These are phyloP conservation scores for Paradoxurus hermaphroditus DNA, from an alignment of 2,113 vertebrate genomes.

Conservation along the genomic window DNA sequence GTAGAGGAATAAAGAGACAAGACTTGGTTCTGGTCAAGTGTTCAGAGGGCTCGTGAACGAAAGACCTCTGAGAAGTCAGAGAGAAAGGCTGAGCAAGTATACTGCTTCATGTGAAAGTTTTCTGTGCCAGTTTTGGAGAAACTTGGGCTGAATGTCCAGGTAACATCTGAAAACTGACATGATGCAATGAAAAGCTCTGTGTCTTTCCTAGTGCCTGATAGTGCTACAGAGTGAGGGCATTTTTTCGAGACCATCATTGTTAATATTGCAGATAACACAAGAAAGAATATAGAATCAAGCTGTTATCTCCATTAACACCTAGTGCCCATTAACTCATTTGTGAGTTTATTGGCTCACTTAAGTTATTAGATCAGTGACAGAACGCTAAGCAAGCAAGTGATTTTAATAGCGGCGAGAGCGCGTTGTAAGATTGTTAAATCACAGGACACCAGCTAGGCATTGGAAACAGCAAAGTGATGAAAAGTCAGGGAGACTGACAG, in stretches of 20 bases:
- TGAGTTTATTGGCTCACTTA: background rate
- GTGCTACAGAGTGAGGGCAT: background rate
- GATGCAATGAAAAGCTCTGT: background rate
- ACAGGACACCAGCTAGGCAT: background rate
- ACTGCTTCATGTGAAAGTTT: background rate
- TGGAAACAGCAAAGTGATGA: background rate
- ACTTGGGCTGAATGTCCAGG: background rate
- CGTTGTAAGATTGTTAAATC: background rate
- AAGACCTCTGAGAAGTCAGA: background rate
- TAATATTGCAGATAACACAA: background rate
- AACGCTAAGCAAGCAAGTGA: background rate
- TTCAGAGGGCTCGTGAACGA: background rate
- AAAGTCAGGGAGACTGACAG: background rate
- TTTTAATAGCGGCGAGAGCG: background rate
- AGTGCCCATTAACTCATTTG: background rate
- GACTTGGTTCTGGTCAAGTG: background rate
- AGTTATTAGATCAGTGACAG: background rate
- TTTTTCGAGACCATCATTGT: background rate
- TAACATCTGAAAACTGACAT: background rate
- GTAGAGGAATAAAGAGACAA: background rate
- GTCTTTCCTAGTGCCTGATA: background rate
- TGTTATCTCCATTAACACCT: background rate
- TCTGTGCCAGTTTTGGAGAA: background rate
- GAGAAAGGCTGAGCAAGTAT: background rate
- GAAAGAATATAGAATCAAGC: constrained; percentile 4